phyloP scores from a whole-genome alignment of 1,140 invertebrate species.

The Heliothis subflexa region DNA sequence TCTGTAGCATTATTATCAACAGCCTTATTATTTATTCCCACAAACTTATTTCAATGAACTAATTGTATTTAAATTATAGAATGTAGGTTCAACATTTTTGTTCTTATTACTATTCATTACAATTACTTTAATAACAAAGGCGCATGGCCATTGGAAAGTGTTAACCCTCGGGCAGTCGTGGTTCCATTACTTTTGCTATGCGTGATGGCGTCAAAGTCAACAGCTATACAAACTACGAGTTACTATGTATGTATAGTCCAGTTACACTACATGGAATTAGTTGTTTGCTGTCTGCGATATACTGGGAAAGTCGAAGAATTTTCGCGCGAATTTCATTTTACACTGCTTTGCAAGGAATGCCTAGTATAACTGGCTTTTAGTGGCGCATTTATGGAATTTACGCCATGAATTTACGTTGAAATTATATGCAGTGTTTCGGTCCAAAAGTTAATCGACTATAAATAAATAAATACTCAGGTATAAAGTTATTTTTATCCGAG shows the following conservation, averaged over 20 bases:
- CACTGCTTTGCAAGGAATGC: no score
- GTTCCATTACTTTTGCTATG: not conserved
- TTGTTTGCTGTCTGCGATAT: no score
- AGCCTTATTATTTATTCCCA: not conserved
- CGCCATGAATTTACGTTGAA: no score
- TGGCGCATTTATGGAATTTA: no score
- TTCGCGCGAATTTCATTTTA: no score
- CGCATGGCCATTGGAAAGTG: constrained; percentile 11
- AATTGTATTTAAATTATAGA: not conserved
- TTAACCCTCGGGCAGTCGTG: not conserved
- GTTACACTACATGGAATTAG: no score
- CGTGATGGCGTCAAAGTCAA: constrained; percentile 5
- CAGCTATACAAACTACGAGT: not conserved
- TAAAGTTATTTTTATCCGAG: no score
- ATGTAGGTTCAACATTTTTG: not conserved
- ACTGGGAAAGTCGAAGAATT: no score
- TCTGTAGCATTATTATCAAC: not conserved
- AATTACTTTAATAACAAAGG: not conserved
- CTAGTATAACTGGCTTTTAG: no score
- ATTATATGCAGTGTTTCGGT: not conserved
- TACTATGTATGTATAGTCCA: no score
- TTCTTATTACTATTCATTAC: not conserved
- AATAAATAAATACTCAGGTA: no score
- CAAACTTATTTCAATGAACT: not conserved
- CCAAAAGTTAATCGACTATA: no score